Conservation (phyloP, 2,797 vertebrate species). For the Chaenodraco wilsoni region DNA sequence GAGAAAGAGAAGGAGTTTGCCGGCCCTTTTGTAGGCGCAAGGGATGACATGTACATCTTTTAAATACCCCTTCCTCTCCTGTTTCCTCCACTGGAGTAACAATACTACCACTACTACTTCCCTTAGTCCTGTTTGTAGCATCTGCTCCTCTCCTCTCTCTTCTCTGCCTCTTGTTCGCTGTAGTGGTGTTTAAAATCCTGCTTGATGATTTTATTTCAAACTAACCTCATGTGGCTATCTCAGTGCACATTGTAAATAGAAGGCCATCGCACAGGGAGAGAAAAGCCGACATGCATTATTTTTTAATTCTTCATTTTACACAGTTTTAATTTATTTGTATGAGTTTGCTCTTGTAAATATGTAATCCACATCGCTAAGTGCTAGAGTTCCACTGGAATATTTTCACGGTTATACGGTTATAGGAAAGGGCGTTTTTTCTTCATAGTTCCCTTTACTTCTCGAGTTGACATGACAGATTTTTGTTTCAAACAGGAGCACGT, state of each 20-base stretch:
- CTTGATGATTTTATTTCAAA: slow-evolving; percentile 68
- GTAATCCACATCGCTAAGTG: slow-evolving; percentile 17
- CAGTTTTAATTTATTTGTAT: slow-evolving; percentile 65
- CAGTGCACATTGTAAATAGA: slow-evolving; percentile 69
- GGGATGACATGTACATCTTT: slow-evolving; percentile 55
- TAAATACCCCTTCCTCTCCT: slow-evolving; percentile 39
- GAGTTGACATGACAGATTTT: slow-evolving; percentile 25
- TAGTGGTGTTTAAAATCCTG: slow-evolving; percentile 71
- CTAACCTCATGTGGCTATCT: slow-evolving; percentile 77
- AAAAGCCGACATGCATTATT: slow-evolving; percentile 28
- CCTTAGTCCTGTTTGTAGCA: slow-evolving; percentile 56
- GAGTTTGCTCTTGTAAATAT: slow-evolving; percentile 66
- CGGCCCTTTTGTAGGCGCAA: slow-evolving; percentile 54
- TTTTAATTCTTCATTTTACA: slow-evolving; percentile 47
- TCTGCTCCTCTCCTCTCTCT: slow-evolving; percentile 58
- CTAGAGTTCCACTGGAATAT: background rate
- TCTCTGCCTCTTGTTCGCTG: slow-evolving; percentile 56
- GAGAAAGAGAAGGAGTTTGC: slow-evolving; percentile 67
- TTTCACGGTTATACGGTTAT: slow-evolving; percentile 12
- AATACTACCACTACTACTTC: slow-evolving; percentile 67
- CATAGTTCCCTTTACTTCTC: slow-evolving; percentile 22
- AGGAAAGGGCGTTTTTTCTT: slow-evolving; percentile 27
- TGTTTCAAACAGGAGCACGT: slow-evolving; percentile 7
- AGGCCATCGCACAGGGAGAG: slow-evolving; percentile 14
- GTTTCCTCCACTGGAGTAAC: slow-evolving; percentile 59